Conservation (phyloP, 1,140 invertebrate species). For the Pseudomyrmex dendroicus region DNA sequence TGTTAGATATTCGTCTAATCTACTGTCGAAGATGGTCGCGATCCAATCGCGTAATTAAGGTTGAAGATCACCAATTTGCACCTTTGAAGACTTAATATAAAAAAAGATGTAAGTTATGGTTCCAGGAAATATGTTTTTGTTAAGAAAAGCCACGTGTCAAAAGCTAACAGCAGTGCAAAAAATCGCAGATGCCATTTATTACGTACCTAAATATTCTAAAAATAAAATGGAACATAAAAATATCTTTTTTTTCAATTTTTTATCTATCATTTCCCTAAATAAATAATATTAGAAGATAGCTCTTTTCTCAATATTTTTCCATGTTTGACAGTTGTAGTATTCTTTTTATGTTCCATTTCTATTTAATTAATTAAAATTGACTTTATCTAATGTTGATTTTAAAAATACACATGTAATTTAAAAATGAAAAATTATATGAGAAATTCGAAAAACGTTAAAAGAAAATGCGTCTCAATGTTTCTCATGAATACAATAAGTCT, state of each 20-base stretch:
- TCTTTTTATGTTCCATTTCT: neutral
- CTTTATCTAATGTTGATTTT: neutral
- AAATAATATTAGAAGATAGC: neutral
- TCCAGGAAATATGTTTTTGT: conserved; percentile 12
- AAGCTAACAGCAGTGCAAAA: neutral
- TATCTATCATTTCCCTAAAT: neutral
- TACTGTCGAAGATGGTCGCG: conserved; percentile 46
- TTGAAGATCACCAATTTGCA: conserved; percentile 39
- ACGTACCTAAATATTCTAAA: neutral
- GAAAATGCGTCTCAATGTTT: no score
- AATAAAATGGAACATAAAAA: neutral
- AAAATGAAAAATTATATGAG: neutral
- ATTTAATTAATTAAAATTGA: conserved; percentile 7
- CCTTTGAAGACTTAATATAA: conserved; percentile 25
- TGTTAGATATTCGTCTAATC: conserved; percentile 47
- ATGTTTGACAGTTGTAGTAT: neutral
- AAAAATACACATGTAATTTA: neutral
- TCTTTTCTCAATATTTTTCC: neutral
- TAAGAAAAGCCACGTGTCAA: neutral
- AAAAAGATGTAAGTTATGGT: neutral
- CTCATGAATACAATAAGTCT: no score
- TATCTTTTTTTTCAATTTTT: neutral
- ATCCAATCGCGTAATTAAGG: conserved; percentile 57
- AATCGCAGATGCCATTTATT: neutral
- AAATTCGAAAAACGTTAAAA: neutral